Base-by-base conservation (phyloP, 2,113 vertebrate species). In the Atherinomorus stipes region DNA sequence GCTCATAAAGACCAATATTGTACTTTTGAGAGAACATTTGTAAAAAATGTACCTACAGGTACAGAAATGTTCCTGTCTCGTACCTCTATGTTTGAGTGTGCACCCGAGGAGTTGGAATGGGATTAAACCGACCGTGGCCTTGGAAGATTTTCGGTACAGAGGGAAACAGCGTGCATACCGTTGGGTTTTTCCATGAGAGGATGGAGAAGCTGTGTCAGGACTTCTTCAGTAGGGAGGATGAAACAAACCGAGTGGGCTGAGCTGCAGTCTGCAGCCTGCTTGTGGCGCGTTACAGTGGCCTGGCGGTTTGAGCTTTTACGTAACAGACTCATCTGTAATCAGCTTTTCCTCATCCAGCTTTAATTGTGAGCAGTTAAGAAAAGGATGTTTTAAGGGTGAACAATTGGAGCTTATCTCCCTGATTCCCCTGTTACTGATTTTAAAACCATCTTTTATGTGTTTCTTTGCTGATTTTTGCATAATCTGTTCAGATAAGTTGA, bases 261-360 rank as follows among this genome's bases (percentile, higher is more conserved):
- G 62, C 66, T 77, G 64, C 89, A 88, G 90, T 88, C 87, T 89
- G 64, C 44, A 71, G 75, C 78, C 68, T 71, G 71, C 70, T 71
- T 90, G 83, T 66, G 64, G 58, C 67, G 77, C 65, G 38, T 65
- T 51, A 76, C 19, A 64, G 42, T 68, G 18, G 50, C 25, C 71
- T 61, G 65, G 40, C 9, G 11, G 38, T 40, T 40, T 12, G 10
- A 40, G 38, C 12, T 12, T 40, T 40, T 40, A 40, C 28, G 3
- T 4, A 28, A 28, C 28, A 28, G 28, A 6, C 28, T 40, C 10
- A 44, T 44, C 65, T 82, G 76, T 59, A 86, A 76, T 64, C 61
- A 52, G 62, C 47, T 80, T 85, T 19, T 52, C 25, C 51, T 34
- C 19, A 45, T 3, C 2, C 1, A 42, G 1, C 38, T 42, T 4